phyloP scores from a whole-genome alignment of 53 echinoderm and acorn worm species.

The Holothuria leucospilota region DNA sequence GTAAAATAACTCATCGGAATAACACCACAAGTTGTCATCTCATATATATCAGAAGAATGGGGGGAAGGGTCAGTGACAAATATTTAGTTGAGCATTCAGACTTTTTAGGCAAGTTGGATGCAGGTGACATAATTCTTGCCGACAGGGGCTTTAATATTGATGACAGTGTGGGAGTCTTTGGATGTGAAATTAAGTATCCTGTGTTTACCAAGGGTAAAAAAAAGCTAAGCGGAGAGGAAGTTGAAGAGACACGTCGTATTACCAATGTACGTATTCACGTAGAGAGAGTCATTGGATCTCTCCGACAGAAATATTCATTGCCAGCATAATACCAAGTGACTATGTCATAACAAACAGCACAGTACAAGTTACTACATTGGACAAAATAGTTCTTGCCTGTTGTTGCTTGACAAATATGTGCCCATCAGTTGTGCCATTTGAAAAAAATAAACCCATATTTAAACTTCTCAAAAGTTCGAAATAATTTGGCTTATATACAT shows the following conservation, averaged over 20 bases:
- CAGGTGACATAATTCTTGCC: slow-evolving; percentile 50
- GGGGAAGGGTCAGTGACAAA: slow-evolving; percentile 56
- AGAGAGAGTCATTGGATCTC: slow-evolving; percentile 56
- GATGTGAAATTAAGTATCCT: slow-evolving; percentile 20
- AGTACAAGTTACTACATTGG: slow-evolving; percentile 39
- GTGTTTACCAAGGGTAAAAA: slow-evolving; percentile 58
- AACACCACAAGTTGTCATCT: slow-evolving; percentile 48
- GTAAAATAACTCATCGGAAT: slow-evolving; percentile 49
- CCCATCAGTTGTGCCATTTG: slow-evolving; percentile 53
- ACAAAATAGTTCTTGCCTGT: slow-evolving; percentile 65
- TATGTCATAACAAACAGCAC: slow-evolving; percentile 1
- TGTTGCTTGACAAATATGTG: slow-evolving; percentile 63
- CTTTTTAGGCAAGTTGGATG: slow-evolving; percentile 33
- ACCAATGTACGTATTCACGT: slow-evolving; percentile 60
- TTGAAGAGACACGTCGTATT: slow-evolving; percentile 57
- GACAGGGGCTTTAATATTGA: slow-evolving; percentile 44
- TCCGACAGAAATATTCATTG: slow-evolving; percentile 59
- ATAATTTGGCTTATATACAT: too few species aligned
- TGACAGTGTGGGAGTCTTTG: slow-evolving; percentile 25
- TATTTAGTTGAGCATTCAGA: neutral
- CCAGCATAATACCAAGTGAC: slow-evolving; percentile 56
- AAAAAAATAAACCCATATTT: slow-evolving; percentile 11
- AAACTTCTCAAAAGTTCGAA: too few species aligned
- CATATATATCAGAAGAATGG: slow-evolving; percentile 54
- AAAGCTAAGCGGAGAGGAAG: slow-evolving; percentile 44